Evolutionary conservation across 2,113 vertebrate genomes (phyloP), one percentile per base, ranked within the genome.

Genomic region (Atherinomorus stipes): DNA sequence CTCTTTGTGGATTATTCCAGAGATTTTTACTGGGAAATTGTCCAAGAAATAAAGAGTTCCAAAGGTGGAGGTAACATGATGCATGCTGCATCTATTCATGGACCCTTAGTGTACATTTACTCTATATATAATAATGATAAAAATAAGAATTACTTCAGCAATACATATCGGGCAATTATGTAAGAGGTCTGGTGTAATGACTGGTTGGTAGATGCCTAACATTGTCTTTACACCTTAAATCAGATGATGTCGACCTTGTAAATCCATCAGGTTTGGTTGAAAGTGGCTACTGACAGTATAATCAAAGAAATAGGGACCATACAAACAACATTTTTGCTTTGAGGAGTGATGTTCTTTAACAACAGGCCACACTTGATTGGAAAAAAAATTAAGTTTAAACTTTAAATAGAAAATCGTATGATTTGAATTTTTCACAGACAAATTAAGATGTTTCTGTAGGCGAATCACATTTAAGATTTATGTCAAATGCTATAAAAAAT

Each of bases 41-140:
- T 34, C 25, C 42, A 18, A 7, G 54, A 47, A 1, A 28, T 2
- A n/a, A n/a, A 26, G 1, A 63, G 15, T 57, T 64, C 8, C 23
- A 60, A 31, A 22, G 64, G 42, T 10, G 21, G 49, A 44, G 18
- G 19, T n/a, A 37, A 38, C 64, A 23, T 5, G 31, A 0, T 56
- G 63, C 47, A 76, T 74, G 49, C n/a, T 53, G 45, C 72, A 54
- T 47, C 23, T 57, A 44, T 70, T 44, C 3, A 60, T 42, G 18
- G 31, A 34, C n/a, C n/a, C n/a, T n/a, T n/a, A 34, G 31, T 8
- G 5, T 34, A 7, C 31, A 34, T 34, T 45, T 15, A 19, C 22
- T 58, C 22, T 8, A 58, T 34, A 34, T 25, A 26, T 6, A 0
- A 7, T 25, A 34, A 34, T 34, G 9, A 34, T 9, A 34, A 34